phyloP scores from a whole-genome alignment of 2,797 vertebrate genomes.

The Gallirallus australis region DNA sequence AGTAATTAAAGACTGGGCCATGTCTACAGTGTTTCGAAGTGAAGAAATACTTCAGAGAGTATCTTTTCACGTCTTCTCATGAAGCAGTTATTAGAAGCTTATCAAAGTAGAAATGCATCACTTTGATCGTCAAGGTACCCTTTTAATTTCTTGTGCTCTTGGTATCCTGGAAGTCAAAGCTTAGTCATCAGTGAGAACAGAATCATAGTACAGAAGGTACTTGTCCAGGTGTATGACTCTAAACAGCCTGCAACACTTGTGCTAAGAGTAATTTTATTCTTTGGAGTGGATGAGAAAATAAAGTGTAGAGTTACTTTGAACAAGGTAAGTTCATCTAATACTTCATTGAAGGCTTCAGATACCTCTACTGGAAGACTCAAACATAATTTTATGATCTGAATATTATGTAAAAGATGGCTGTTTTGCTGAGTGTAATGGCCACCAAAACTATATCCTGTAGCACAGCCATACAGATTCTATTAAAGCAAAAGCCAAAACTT shows the following conservation, averaged over 20 bases:
- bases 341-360: neutral
- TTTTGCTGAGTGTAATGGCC: neutral
- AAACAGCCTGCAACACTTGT: neutral
- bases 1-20: neutral
- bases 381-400: neutral
- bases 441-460: neutral
- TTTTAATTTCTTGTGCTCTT: neutral
- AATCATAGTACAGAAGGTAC: neutral
- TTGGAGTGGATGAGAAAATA: neutral
- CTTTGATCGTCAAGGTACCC: neutral
- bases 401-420: neutral
- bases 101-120: neutral
- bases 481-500: neutral
- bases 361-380: neutral
- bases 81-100: neutral
- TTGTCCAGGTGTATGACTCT: neutral
- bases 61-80: neutral
- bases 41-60: neutral
- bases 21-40: neutral
- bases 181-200: accelerated
- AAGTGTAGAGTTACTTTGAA: neutral
- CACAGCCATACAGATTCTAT: neutral
- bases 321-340: neutral
- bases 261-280: neutral
- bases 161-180: neutral